These are phyloP conservation scores for Lamellibrachia columna DNA, from an alignment of 2,888 invertebrate genomes.

Conservation along the genomic window DNA sequence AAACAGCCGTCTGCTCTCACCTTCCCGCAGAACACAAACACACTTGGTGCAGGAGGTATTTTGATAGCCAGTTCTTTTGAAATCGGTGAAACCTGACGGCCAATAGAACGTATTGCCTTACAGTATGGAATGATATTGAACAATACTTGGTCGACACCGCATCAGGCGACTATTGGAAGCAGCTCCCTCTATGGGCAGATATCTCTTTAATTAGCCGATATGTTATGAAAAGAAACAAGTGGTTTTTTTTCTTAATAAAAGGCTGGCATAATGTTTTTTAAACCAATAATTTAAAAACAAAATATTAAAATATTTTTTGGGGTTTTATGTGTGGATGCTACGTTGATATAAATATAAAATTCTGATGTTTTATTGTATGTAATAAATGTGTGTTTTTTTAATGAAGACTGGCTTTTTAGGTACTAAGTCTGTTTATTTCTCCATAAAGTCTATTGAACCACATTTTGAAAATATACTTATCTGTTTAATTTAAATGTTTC, in stretches of 20 bases:
- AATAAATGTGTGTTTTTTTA: too few species aligned
- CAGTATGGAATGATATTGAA: neutral
- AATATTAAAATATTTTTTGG: too few species aligned
- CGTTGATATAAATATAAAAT: too few species aligned
- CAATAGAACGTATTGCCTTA: neutral
- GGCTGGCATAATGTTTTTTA: neutral
- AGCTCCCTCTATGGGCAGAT: neutral
- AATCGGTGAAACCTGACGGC: neutral
- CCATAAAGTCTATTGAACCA: too few species aligned
- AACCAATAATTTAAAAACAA: neutral
- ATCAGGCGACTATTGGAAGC: neutral
- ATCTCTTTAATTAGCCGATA: neutral
- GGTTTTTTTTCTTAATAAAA: neutral
- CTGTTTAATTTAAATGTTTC: too few species aligned
- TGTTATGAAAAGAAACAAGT: neutral
- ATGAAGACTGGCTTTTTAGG: too few species aligned
- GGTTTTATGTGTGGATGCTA: too few species aligned
- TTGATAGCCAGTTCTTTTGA: neutral
- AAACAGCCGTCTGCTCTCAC: neutral
- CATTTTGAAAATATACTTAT: too few species aligned
- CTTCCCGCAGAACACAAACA: neutral
- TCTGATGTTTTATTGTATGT: too few species aligned
- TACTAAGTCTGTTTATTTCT: too few species aligned
- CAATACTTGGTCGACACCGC: neutral
- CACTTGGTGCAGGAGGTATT: neutral